Conservation (phyloP, 2,113 vertebrate species). For the Misgurnus anguillicaudatus region DNA sequence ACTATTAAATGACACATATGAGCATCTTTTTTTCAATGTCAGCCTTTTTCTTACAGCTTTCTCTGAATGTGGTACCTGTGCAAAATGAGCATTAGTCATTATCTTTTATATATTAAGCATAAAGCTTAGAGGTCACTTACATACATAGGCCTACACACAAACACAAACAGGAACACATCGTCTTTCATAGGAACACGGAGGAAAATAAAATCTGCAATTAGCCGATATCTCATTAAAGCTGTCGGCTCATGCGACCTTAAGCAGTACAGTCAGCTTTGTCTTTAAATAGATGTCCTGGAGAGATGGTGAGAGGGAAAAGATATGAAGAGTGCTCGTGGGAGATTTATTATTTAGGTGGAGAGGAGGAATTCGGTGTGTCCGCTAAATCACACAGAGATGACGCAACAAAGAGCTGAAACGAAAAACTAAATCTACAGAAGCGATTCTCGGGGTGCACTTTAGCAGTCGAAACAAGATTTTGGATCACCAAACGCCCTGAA, state of each 20-base stretch:
- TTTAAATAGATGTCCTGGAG: slow-evolving; percentile 62
- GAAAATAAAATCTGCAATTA: slow-evolving; percentile 83
- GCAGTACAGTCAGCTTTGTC: slow-evolving; percentile 66
- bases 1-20: background rate
- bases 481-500: too few relatives aligned
- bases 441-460: background rate
- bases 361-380: slow-evolving; percentile 23
- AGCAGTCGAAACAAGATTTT: too few relatives aligned
- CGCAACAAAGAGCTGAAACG: slow-evolving; percentile 3
- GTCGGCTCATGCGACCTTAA: slow-evolving; percentile 77
- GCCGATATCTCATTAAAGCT: slow-evolving; percentile 83
- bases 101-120: background rate
- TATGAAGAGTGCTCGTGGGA: slow-evolving; percentile 6
- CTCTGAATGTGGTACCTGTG: background rate
- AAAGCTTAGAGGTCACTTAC: slow-evolving; percentile 1
- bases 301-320: slow-evolving; percentile 29
- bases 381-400: slow-evolving; percentile 1
- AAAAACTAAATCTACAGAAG: background rate
- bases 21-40: background rate
- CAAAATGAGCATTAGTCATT: slow-evolving; percentile 21
- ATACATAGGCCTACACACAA: slow-evolving; percentile 39
- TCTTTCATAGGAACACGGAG: slow-evolving; percentile 66
- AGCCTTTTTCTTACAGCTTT: background rate
- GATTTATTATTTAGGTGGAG: background rate
- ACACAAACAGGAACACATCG: slow-evolving; percentile 14